phyloP scores from a whole-genome alignment of 2,797 vertebrate species.

The Coluber constrictor region DNA sequence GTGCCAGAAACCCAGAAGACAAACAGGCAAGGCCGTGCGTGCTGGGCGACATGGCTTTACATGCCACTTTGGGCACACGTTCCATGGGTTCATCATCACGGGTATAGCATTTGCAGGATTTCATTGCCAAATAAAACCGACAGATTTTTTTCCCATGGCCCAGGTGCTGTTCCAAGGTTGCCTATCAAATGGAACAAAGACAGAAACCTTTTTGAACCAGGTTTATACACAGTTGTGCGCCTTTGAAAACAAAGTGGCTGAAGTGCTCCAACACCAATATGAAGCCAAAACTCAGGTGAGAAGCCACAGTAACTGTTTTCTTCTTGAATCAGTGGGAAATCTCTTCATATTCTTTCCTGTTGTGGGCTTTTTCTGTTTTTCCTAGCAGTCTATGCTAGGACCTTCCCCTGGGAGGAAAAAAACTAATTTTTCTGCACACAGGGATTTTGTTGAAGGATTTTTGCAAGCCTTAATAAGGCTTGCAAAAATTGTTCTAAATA shows the following conservation, averaged over 20 bases:
- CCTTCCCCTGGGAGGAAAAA: background rate
- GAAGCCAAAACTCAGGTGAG: conserved; percentile 74
- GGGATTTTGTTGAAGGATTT: background rate
- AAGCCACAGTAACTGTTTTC: background rate
- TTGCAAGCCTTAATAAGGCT: background rate
- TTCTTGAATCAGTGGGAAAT: background rate
- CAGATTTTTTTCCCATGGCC: conserved; percentile 4
- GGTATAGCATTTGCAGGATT: background rate
- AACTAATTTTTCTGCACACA: background rate
- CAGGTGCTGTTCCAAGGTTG: conserved; percentile 96
- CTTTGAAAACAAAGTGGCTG: conserved; percentile 93
- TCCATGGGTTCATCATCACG: too few species aligned
- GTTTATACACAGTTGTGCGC: conserved; percentile 89
- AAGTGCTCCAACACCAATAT: conserved; percentile 89
- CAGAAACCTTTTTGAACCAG: conserved; percentile 83
- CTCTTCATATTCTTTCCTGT: background rate
- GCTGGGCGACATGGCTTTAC: too few species aligned
- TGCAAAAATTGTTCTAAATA: background rate
- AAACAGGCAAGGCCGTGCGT: too few species aligned
- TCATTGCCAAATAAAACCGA: background rate
- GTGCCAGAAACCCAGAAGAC: too few species aligned
- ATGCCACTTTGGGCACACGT: too few species aligned
- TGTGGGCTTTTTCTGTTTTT: background rate
- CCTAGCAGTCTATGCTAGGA: background rate
- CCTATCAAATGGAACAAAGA: conserved; percentile 83